Evolutionary conservation across 2,888 invertebrate genomes (phyloP).

Genomic region (Lithophane socia): DNA sequence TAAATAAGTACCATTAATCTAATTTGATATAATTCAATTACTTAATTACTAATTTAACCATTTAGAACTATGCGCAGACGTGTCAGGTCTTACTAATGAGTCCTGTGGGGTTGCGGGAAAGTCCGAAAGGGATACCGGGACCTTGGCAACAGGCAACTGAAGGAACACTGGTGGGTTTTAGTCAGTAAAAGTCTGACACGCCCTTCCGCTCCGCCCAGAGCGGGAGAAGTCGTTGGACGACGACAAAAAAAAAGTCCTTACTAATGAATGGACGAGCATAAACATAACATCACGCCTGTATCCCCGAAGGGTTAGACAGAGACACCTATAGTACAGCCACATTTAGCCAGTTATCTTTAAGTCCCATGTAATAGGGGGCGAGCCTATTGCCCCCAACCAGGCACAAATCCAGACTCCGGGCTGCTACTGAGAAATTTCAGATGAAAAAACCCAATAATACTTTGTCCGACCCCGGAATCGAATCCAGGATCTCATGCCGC

Average conservation of each 20-base stretch:
- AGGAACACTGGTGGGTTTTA: too few relatives aligned
- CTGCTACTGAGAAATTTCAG: neutral
- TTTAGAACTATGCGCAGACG: neutral
- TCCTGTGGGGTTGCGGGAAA: too few relatives aligned
- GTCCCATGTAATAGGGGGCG: too few relatives aligned
- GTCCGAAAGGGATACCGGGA: too few relatives aligned
- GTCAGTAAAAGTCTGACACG: too few relatives aligned
- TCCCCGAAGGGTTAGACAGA: neutral
- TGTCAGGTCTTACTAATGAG: constrained; percentile 2
- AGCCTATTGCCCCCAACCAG: neutral
- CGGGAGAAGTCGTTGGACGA: too few relatives aligned
- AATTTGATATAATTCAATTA: constrained; percentile 21
- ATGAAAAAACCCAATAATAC: too few relatives aligned
- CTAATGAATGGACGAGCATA: neutral
- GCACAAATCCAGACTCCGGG: neutral
- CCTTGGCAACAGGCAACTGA: too few relatives aligned
- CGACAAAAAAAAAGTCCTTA: neutral
- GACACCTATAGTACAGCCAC: neutral
- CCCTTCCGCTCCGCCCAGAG: too few relatives aligned
- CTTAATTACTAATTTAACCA: constrained; percentile 25
- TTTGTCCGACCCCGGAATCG: neutral
- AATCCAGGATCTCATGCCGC: neutral
- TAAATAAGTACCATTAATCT: neutral
- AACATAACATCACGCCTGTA: neutral
- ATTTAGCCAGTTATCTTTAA: neutral